Conservation (phyloP, 2,888 invertebrate genomes). For the Thysanoteuthis rhombus region DNA sequence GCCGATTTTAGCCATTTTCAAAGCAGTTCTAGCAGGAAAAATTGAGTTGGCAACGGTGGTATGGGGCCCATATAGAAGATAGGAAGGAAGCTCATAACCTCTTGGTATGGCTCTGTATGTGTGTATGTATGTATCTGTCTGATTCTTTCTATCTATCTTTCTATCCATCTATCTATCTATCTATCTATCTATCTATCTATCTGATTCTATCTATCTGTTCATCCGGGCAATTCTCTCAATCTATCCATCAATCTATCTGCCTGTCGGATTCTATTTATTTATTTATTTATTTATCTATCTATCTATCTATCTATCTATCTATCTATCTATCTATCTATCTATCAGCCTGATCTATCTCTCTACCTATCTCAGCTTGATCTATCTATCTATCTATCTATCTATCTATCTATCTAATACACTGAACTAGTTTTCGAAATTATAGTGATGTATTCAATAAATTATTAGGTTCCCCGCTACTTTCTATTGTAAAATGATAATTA, state of each 20-base stretch:
- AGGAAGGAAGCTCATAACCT: background rate
- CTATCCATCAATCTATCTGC: background rate
- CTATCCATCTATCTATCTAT: background rate
- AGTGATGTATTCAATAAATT: too few relatives aligned
- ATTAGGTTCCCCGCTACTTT: too few relatives aligned
- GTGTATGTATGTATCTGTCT: background rate
- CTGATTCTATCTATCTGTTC: background rate
- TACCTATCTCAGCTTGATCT: background rate
- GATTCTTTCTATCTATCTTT: background rate
- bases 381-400: background rate
- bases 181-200: too few relatives aligned
- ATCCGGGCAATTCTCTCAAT: background rate
- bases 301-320: background rate
- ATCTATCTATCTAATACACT: background rate
- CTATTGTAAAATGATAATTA: too few relatives aligned
- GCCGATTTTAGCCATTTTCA: too few relatives aligned
- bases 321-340: background rate
- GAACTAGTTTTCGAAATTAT: background rate
- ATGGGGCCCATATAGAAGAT: too few relatives aligned
- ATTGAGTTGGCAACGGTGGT: too few relatives aligned
- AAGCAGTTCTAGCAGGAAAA: too few relatives aligned
- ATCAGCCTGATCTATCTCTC: background rate
- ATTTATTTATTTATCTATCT: too few relatives aligned
- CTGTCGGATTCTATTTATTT: background rate
- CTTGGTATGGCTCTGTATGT: background rate